Evolutionary conservation across 2,113 vertebrate genomes (phyloP).

Genomic region (Tachuris rubrigastra): DNA sequence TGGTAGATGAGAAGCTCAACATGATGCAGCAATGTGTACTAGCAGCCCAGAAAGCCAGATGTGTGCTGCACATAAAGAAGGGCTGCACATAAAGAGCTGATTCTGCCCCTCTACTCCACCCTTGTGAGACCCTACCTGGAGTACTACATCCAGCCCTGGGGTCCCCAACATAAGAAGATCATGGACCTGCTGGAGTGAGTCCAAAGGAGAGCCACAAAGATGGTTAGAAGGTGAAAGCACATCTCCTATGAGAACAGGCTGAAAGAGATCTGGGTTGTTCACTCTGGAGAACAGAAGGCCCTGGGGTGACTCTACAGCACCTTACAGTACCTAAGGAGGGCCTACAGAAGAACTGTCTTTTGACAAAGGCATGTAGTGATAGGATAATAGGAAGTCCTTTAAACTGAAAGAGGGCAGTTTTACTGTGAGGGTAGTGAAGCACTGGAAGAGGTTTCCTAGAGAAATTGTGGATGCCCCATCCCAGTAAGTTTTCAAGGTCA

Average conservation of each 20-base stretch:
- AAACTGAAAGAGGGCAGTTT: background rate
- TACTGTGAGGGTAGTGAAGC: background rate
- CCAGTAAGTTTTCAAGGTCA: background rate
- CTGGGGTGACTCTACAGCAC: background rate
- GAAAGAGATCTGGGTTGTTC: background rate
- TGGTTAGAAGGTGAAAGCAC: background rate
- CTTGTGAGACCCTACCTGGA: background rate
- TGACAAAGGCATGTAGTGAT: background rate
- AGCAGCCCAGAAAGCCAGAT: background rate
- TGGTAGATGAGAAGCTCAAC: background rate
- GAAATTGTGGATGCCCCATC: background rate
- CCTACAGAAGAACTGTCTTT: background rate
- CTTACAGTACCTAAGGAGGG: background rate
- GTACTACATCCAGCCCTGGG: background rate
- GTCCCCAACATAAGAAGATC: background rate
- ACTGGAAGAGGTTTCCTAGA: background rate
- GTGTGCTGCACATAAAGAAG: background rate
- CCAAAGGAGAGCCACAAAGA: background rate
- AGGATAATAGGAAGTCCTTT: background rate
- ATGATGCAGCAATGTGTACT: background rate
- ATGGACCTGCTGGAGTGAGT: background rate
- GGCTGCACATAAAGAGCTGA: too few species aligned
- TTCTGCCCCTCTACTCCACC: background rate
- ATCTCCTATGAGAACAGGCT: background rate
- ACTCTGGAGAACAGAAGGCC: background rate